phyloP scores from a whole-genome alignment of 2,113 vertebrate species.

The Microtus ochrogaster region DNA sequence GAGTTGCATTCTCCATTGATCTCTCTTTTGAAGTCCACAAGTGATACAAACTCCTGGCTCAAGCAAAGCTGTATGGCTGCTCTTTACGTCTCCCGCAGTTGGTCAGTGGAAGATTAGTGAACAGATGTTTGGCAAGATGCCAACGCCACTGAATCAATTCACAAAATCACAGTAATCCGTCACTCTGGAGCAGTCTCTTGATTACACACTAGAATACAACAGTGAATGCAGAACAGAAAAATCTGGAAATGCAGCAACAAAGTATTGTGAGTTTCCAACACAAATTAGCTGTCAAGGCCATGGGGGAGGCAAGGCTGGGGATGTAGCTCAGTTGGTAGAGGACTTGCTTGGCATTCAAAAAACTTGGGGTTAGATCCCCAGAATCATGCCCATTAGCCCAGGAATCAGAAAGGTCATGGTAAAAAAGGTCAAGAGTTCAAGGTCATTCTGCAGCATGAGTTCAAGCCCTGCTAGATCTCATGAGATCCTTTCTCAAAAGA shows the following conservation, averaged over 20 bases:
- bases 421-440: neutral
- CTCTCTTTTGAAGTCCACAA: constrained; percentile 17
- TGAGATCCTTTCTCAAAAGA: neutral
- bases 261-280: neutral
- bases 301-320: neutral
- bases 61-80: neutral
- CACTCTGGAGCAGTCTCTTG: neutral
- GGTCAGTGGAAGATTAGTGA: neutral
- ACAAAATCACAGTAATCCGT: neutral
- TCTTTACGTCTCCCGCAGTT: neutral
- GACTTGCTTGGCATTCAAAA: no score
- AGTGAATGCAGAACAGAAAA: neutral
- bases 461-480: neutral
- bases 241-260: neutral
- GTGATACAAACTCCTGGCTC: neutral
- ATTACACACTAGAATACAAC: neutral
- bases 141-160: neutral
- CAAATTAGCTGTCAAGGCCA: constrained; percentile 14
- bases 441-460: neutral
- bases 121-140: neutral
- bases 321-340: neutral
- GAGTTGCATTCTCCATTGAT: neutral
- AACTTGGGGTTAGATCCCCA: neutral
- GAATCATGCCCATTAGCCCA: no score
- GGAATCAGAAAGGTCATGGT: neutral